These are phyloP conservation scores for Aphidius ervi DNA, from an alignment of 1,140 invertebrate species.

Conservation along the genomic window DNA sequence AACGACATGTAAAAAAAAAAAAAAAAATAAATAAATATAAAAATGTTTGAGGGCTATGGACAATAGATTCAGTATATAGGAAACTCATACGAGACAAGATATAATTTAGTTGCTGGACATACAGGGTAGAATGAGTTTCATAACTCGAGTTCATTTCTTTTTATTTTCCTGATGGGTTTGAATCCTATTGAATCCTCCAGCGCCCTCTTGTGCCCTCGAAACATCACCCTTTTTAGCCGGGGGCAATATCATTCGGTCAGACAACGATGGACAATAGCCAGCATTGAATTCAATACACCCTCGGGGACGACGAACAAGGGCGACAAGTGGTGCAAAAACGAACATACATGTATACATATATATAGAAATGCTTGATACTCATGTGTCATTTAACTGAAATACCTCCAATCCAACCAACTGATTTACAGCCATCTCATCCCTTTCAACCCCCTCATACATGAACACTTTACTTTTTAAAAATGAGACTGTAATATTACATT, in stretches of 20 bases:
- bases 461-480: too few species aligned
- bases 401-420: slow-evolving; percentile 48
- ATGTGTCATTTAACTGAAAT: slow-evolving; percentile 52
- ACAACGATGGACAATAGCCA: slow-evolving; percentile 39
- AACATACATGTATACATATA: slow-evolving; percentile 18
- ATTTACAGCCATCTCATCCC: slow-evolving; percentile 41
- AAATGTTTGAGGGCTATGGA: too few species aligned
- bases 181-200: slow-evolving; percentile 5
- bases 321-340: slow-evolving; percentile 10
- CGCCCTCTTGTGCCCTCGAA: slow-evolving; percentile 19
- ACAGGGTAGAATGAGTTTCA: background rate
- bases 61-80: too few species aligned
- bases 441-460: slow-evolving; percentile 1
- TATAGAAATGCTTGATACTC: slow-evolving; percentile 31
- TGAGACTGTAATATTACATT: background rate
- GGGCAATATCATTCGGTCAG: slow-evolving; percentile 44
- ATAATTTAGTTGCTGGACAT: slow-evolving; percentile 1
- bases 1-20: too few species aligned
- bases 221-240: slow-evolving; percentile 20
- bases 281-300: slow-evolving; percentile 38
- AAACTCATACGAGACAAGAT: background rate
- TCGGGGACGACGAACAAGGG: slow-evolving; percentile 18
- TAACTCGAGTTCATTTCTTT: slow-evolving; percentile 14
- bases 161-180: slow-evolving; percentile 6
- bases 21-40: too few species aligned